A percentile compares a stretch with the other conserved stretches of the same genome.
These are phyloP conservation scores for Camelus dromedarius DNA, from an alignment of 2,113 vertebrate genomes.

Conservation along the genomic window DNA sequence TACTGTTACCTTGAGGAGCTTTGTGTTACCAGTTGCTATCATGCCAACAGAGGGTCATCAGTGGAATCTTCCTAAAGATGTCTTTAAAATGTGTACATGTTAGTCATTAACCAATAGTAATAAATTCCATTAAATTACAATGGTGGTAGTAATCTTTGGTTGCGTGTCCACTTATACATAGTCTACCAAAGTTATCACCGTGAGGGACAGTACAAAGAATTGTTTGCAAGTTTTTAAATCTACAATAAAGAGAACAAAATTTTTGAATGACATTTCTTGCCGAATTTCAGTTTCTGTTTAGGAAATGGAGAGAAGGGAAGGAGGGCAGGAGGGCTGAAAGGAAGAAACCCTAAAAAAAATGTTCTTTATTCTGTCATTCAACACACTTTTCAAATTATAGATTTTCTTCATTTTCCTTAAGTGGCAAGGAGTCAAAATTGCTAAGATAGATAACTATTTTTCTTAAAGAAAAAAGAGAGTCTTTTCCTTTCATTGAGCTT, in stretches of 20 bases:
- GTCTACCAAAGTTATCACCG: not conserved
- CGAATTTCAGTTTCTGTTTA: not conserved
- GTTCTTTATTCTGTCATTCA: not conserved
- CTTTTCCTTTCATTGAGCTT: not conserved
- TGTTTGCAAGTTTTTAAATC: not conserved
- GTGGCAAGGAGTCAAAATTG: not conserved
- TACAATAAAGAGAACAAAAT: not conserved
- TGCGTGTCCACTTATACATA: not conserved
- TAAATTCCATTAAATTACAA: not conserved
- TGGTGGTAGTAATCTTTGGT: not conserved
- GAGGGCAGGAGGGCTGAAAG: not conserved
- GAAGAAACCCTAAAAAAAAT: not conserved
- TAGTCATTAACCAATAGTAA: not conserved
- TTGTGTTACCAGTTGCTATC: not conserved
- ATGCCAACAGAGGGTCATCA: not conserved
- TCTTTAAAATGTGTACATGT: not conserved
- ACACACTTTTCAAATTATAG: not conserved
- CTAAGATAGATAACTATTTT: not conserved
- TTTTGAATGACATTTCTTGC: not conserved
- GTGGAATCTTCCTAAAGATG: not conserved
- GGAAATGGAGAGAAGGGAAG: not conserved
- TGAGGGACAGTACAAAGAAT: not conserved
- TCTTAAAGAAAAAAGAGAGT: not conserved
- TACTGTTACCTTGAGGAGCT: not conserved
- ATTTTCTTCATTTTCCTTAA: not conserved